phyloP scores from a whole-genome alignment of 2,113 vertebrate species.

The Irena cyanogastra region DNA sequence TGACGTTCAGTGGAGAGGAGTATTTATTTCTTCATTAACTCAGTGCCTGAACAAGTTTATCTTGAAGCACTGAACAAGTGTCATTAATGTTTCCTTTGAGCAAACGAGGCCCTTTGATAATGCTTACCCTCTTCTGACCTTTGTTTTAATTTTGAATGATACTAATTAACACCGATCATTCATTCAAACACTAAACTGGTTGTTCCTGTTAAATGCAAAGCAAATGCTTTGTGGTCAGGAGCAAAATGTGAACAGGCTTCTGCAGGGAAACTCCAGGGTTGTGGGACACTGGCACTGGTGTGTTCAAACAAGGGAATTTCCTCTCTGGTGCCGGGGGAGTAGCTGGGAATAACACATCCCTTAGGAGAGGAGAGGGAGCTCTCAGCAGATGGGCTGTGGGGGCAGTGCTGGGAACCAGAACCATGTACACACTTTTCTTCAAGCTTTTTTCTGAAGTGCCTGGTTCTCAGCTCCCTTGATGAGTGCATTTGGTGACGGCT shows the following conservation, averaged over 20 bases:
- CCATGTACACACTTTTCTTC: not conserved
- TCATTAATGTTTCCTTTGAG: constrained; percentile 56
- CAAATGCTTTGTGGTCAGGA: constrained; percentile 37
- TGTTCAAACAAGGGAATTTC: constrained; percentile 24
- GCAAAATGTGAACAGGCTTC: constrained; percentile 16
- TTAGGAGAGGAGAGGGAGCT: not conserved
- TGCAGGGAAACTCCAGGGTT: not conserved
- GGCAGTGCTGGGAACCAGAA: not conserved
- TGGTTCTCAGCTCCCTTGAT: not conserved
- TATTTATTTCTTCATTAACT: constrained; percentile 59
- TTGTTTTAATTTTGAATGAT: constrained; percentile 49
- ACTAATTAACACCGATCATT: constrained; percentile 44
- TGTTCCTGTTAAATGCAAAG: constrained; percentile 47
- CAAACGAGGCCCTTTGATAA: constrained; percentile 54
- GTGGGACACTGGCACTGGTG: not conserved
- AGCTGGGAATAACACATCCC: not conserved
- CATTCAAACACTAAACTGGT: constrained; percentile 38
- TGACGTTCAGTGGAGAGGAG: constrained; percentile 17
- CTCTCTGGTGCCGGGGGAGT: not conserved
- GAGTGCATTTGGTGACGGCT: not conserved
- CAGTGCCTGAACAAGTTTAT: constrained; percentile 61
- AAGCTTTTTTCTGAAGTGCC: not conserved
- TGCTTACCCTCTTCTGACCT: constrained; percentile 44
- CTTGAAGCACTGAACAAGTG: constrained; percentile 54
- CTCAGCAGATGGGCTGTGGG: not conserved